A percentile compares a stretch with the other conserved stretches of the same genome.
Conservation (phyloP, 2,888 invertebrate genomes). For the Timema podura region DNA sequence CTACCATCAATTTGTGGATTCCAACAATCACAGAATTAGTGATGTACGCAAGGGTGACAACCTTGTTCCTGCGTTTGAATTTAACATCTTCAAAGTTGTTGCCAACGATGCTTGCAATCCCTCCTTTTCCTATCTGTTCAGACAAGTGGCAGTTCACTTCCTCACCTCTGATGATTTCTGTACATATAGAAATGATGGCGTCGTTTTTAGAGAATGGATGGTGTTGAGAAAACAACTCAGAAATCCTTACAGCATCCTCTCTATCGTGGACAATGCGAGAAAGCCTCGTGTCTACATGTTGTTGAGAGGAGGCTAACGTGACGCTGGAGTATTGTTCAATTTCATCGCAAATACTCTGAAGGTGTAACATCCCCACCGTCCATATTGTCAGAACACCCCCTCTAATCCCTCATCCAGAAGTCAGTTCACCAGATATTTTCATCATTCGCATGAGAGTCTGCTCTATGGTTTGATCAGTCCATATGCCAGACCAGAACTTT, state of each 20-base stretch:
- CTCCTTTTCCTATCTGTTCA: constrained; percentile 25
- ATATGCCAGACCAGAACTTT: too few species aligned
- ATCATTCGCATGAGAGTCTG: too few species aligned
- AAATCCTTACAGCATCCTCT: background rate
- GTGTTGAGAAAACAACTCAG: background rate
- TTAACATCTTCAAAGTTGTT: constrained; percentile 28
- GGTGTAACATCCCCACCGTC: too few species aligned
- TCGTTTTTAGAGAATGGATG: background rate
- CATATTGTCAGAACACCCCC: too few species aligned
- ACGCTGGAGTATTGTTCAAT: background rate
- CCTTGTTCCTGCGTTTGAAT: constrained; percentile 26
- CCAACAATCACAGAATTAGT: background rate
- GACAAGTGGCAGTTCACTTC: constrained; percentile 32
- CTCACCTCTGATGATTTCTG: constrained; percentile 29
- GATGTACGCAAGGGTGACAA: background rate
- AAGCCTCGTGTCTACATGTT: background rate
- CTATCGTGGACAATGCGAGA: background rate
- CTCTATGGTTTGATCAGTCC: too few species aligned
- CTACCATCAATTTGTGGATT: background rate
- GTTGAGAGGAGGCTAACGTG: background rate
- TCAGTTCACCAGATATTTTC: too few species aligned
- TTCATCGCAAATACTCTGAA: too few species aligned
- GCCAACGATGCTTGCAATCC: constrained; percentile 26
- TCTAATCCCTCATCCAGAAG: too few species aligned
- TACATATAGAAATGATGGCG: constrained; percentile 4